Base-by-base conservation (phyloP, 2,797 vertebrate species). In the Enteromius trimaculatus region DNA sequence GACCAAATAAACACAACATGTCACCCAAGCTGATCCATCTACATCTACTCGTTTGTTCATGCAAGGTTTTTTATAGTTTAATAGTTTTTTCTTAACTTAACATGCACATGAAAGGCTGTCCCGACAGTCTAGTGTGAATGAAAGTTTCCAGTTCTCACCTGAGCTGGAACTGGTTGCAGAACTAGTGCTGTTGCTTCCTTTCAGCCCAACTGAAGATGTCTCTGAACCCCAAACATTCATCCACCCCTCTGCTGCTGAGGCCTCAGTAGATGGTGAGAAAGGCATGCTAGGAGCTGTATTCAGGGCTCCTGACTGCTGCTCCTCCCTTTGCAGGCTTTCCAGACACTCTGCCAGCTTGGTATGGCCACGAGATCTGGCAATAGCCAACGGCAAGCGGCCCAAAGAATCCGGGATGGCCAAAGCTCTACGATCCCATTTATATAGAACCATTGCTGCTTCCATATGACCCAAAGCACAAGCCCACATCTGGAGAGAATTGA, bases 361-460 rank as follows among this genome's bases (percentile, higher is more conserved):
- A 1, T 99, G 98, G 80, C 98, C 98, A 42, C 98, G 93, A 0
- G 97, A 98, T 1, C 97, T 95, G 65, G 98, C 98, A 0, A 99
- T 99, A 85, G 97, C 96, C 92, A 99, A 89, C 0, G 98, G 98
- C 89, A 99, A 90, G 4, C 98, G 95, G 39, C 98, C 98, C 3
- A 99, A 93, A 9, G 98, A 99, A 93, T 99, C 98, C 0, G 98
- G 98, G 81, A 99, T 99, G 23, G 95, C 97, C 91, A 99, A 94
- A 86, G 98, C 98, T 88, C 98, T 93, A 1, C 95, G 95, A 91
- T 99, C 98, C 98, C 98, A 99, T 92, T 99, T 98, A 90, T 99
- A 99, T 53, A 99, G 94, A 86, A 99, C 97, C 10, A 99, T 88
- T 0, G 98, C 98, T 2, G 98, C 97, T 47, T 99, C 98, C 49